phyloP scores from a whole-genome alignment of 2,888 invertebrate species.

The Flabesymbios commensalis region DNA sequence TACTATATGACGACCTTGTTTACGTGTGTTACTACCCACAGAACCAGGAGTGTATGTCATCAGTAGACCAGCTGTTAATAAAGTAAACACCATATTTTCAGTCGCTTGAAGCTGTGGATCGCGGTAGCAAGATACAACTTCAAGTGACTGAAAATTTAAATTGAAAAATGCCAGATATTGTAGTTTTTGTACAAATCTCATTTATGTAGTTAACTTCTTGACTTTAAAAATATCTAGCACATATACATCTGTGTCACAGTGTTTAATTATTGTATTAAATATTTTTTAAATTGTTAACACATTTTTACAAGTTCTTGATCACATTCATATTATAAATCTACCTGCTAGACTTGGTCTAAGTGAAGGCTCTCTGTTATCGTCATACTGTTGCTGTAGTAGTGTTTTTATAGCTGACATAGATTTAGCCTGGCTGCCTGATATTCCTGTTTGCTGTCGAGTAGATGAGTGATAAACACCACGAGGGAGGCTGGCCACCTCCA shows the following conservation, averaged over 20 bases:
- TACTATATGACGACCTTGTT: constrained; percentile 43
- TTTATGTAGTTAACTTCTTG: too few relatives aligned
- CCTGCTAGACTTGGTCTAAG: constrained; percentile 49
- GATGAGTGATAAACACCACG: constrained; percentile 44
- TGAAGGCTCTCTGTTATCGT: constrained; percentile 46
- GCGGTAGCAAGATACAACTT: too few relatives aligned
- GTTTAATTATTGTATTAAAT: neutral
- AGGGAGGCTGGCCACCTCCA: constrained; percentile 46
- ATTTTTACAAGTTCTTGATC: neutral
- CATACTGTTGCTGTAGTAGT: constrained; percentile 43
- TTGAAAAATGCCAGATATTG: too few relatives aligned
- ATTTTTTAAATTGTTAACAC: neutral
- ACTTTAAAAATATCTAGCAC: too few relatives aligned
- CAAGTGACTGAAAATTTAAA: too few relatives aligned
- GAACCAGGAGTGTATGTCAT: constrained; percentile 47
- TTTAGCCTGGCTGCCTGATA: constrained; percentile 40
- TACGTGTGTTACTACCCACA: constrained; percentile 47
- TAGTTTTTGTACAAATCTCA: too few relatives aligned
- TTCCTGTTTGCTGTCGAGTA: constrained; percentile 7
- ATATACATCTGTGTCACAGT: neutral
- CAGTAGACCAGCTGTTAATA: constrained; percentile 41
- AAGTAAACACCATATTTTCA: neutral
- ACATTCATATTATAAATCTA: constrained; percentile 21
- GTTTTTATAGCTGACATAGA: constrained; percentile 42
- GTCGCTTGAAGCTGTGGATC: too few relatives aligned